These are phyloP conservation scores for Gouania willdenowi DNA, from an alignment of 2,797 vertebrate genomes.

Conservation along the genomic window DNA sequence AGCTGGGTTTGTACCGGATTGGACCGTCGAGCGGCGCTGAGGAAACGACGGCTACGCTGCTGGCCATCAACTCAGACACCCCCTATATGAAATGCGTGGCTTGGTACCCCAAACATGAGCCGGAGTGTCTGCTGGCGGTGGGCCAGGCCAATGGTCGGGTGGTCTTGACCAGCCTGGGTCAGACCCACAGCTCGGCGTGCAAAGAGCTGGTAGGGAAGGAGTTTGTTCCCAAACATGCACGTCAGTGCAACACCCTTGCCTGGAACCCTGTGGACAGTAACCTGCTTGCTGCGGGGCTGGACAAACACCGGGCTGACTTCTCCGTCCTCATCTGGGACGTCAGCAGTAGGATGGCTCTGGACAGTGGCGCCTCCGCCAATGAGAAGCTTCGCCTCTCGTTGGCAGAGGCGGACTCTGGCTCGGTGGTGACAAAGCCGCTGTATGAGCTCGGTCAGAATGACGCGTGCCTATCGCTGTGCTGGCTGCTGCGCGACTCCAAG, in stretches of 20 bases:
- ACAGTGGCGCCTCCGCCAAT: slow-evolving; percentile 75
- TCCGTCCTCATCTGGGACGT: slow-evolving; percentile 98
- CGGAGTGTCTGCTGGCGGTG: slow-evolving; percentile 93
- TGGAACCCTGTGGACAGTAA: slow-evolving; percentile 97
- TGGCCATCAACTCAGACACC: slow-evolving; percentile 96
- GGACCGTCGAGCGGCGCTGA: slow-evolving; percentile 82
- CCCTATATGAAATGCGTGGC: slow-evolving; percentile 99
- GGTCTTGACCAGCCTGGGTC: slow-evolving; percentile 93
- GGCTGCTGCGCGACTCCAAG: slow-evolving; percentile 95
- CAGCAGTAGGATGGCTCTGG: slow-evolving; percentile 89
- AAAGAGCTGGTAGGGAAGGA: slow-evolving; percentile 95
- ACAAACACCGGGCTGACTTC: slow-evolving; percentile 96
- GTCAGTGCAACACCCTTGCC: slow-evolving; percentile 94
- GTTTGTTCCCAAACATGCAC: slow-evolving; percentile 95
- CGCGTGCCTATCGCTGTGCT: slow-evolving; percentile 94
- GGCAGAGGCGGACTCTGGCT: slow-evolving; percentile 83
- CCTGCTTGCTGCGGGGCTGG: slow-evolving; percentile 91
- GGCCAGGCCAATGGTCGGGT: slow-evolving; percentile 96
- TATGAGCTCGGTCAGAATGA: slow-evolving; percentile 97
- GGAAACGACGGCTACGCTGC: slow-evolving; percentile 88
- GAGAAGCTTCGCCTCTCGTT: slow-evolving; percentile 90
- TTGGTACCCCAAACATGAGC: slow-evolving; percentile 96
- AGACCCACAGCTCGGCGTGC: slow-evolving; percentile 90
- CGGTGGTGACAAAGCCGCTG: slow-evolving; percentile 91
- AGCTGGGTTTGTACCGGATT: slow-evolving; percentile 93